Evolutionary conservation across 2,797 vertebrate genomes (phyloP).

Genomic region (Holocentrus rufus): DNA sequence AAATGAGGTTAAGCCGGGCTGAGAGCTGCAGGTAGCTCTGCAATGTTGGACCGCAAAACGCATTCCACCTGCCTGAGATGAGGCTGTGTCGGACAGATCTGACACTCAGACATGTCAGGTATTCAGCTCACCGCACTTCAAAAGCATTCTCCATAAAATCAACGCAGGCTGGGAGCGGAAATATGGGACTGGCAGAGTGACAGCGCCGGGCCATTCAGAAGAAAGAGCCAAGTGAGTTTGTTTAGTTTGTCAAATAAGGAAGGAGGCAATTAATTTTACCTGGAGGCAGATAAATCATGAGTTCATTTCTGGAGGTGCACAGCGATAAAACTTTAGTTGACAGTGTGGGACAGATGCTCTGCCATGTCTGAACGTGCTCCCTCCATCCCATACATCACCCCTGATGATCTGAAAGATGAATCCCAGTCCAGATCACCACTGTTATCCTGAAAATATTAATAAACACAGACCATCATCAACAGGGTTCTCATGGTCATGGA

Average conservation of each 20-base stretch:
- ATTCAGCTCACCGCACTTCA: conserved; percentile 32
- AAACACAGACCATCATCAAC: too few relatives aligned
- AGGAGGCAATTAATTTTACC: too few relatives aligned
- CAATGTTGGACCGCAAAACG: conserved; percentile 8
- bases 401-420: too few relatives aligned
- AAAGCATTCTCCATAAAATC: not conserved
- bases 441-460: too few relatives aligned
- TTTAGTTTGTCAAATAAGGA: not conserved
- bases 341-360: too few relatives aligned
- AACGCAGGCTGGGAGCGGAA: not conserved
- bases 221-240: not conserved
- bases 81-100: conserved; percentile 30
- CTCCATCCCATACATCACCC: too few relatives aligned
- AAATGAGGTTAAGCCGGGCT: not conserved
- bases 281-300: too few relatives aligned
- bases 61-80: conserved; percentile 24
- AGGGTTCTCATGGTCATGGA: too few relatives aligned
- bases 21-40: not conserved
- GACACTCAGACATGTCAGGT: conserved; percentile 22
- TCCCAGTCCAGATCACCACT: too few relatives aligned
- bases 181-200: not conserved
- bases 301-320: too few relatives aligned
- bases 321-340: too few relatives aligned
- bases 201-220: not conserved
- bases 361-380: too few relatives aligned